These are phyloP conservation scores for Caenorhabditis briggsae DNA, from an alignment of 1,140 invertebrate species.

Conservation along the genomic window DNA sequence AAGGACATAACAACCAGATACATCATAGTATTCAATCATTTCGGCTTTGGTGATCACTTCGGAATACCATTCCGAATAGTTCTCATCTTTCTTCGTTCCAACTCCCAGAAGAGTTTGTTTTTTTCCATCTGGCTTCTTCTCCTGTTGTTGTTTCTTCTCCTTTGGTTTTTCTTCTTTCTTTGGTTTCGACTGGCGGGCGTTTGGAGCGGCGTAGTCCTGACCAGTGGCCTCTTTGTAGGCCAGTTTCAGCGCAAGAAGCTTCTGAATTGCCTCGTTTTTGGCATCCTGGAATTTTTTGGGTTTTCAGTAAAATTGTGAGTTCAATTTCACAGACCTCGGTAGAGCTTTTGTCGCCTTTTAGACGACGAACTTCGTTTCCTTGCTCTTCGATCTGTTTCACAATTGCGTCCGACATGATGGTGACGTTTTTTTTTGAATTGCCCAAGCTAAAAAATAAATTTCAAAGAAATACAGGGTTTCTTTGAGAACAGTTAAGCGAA, in stretches of 20 bases:
- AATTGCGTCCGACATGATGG: constrained; percentile 68
- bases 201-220: constrained; percentile 59
- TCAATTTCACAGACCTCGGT: constrained; percentile 29
- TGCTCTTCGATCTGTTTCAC: constrained; percentile 79
- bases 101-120: constrained; percentile 90
- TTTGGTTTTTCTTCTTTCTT: constrained; percentile 69
- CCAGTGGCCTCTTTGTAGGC: constrained; percentile 83
- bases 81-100: constrained; percentile 91
- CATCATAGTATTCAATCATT: constrained; percentile 99
- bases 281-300: constrained; percentile 78
- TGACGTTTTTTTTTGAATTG: no score
- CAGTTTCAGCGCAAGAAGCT: constrained; percentile 84
- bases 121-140: constrained; percentile 81
- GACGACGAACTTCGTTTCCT: constrained; percentile 79
- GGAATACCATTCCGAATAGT: constrained; percentile 97
- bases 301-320: not conserved
- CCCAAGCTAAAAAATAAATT: not conserved
- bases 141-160: constrained; percentile 63
- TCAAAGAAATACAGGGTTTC: not conserved
- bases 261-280: constrained; percentile 84
- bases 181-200: constrained; percentile 45
- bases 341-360: constrained; percentile 82
- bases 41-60: constrained; percentile 98
- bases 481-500: no score
- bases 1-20: constrained; percentile 97